Percentiles rank a stretch among this genome's conserved stretches.
Conservation (phyloP, 2,888 invertebrate genomes). For the Tridacna crocea region DNA sequence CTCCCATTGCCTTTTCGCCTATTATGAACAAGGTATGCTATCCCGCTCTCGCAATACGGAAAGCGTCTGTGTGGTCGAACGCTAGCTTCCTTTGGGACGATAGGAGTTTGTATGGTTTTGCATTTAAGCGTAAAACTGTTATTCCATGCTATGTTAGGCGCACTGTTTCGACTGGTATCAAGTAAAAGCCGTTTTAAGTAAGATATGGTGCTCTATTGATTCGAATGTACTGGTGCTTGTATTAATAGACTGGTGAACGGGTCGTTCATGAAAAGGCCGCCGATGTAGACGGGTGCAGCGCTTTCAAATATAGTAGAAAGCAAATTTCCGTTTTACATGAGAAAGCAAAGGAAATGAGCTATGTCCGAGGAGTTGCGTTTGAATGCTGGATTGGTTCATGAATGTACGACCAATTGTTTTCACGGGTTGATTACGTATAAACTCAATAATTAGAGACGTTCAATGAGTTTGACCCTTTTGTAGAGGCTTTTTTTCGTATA, state of each 20-base stretch:
- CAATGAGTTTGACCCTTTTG: neutral
- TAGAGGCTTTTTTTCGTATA: too few species aligned
- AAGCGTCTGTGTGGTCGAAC: slow-evolving; percentile 29
- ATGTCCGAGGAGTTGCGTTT: slow-evolving; percentile 14
- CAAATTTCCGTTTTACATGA: slow-evolving; percentile 24
- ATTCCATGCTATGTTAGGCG: slow-evolving; percentile 16
- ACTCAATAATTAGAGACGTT: slow-evolving; percentile 1
- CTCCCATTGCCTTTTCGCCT: slow-evolving; percentile 39
- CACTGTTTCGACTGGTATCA: slow-evolving; percentile 7
- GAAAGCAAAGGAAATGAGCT: slow-evolving; percentile 19
- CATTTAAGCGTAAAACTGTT: slow-evolving; percentile 21
- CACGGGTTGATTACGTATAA: slow-evolving; percentile 21
- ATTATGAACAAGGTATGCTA: slow-evolving; percentile 39
- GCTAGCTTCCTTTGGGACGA: neutral
- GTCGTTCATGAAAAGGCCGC: slow-evolving; percentile 6
- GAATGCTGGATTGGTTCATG: slow-evolving; percentile 1
- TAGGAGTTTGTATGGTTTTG: neutral
- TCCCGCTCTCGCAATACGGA: neutral
- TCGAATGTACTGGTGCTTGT: slow-evolving; percentile 17
- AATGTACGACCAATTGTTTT: slow-evolving; percentile 26
- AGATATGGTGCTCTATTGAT: slow-evolving; percentile 15
- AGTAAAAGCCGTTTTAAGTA: slow-evolving; percentile 23
- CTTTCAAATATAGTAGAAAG: slow-evolving; percentile 14
- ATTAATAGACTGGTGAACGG: slow-evolving; percentile 5
- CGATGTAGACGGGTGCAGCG: slow-evolving; percentile 12